Evolutionary conservation across 2,113 vertebrate species (phyloP).

Genomic region (Callithrix jacchus): DNA sequence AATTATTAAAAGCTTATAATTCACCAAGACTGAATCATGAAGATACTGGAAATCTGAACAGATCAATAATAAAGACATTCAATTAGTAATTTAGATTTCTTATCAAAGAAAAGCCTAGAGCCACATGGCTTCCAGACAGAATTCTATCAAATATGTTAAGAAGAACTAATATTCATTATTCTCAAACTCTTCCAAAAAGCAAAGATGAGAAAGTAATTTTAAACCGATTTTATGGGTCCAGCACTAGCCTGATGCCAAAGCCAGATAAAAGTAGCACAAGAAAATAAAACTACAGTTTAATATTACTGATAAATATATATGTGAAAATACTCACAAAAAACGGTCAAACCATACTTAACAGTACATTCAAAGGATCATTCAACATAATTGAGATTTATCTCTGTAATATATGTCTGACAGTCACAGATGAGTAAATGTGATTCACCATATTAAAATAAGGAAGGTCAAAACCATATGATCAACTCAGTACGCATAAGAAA

Average conservation of each 20-base stretch:
- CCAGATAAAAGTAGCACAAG: not conserved
- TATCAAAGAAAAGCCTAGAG: not conserved
- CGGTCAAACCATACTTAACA: not conserved
- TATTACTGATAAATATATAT: not conserved
- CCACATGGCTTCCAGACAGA: not conserved
- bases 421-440: not conserved
- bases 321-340: not conserved
- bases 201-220: not conserved
- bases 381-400: not conserved
- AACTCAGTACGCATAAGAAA: not conserved
- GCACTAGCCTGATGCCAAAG: not conserved
- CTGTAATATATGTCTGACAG: not conserved
- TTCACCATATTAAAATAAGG: not conserved
- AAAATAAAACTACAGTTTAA: not conserved
- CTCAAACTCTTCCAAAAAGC: not conserved
- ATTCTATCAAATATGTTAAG: not conserved
- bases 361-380: not conserved
- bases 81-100: not conserved
- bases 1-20: not conserved
- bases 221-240: not conserved
- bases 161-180: not conserved
- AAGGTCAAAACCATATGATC: not conserved
- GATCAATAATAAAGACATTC: not conserved
- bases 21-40: not conserved
- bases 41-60: not conserved